Evolutionary conservation across 2,113 vertebrate genomes (phyloP), one percentile per base, ranked within the genome.

Genomic region (Colaptes auratus): DNA sequence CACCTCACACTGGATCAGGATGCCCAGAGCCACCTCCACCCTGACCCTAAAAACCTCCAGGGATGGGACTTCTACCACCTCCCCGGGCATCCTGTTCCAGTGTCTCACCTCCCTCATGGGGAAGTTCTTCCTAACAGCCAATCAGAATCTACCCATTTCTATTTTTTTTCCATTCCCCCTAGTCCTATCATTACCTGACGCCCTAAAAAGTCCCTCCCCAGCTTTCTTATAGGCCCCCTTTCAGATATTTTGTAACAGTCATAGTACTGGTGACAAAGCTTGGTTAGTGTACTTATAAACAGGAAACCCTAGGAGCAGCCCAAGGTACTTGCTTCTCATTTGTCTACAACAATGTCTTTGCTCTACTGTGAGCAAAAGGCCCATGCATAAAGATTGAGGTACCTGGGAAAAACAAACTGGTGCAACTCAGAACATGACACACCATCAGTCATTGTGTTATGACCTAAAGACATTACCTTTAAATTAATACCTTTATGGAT

Each of bases 401-500:
- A 35, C 3, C 21, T 20, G 81, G 6, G 19, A 55, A 20, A 76
- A 44, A 4, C 82, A 67, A 14, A 60, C 92, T 10, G 15, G 15
- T 48, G 25, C 23, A 82, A 31, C 14, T 86, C 31, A 75, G 56
- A 55, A 28, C 6, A 61, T 63, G 39, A 35, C 30, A 80, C 8
- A 73, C 14, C n/a, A 48, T 14, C 30, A 84, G 12, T 59, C 52
- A 60, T 61, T 55, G 17, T 76, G 12, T 61, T 84, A 60, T 35
- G 27, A 58, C 15, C 13, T 64, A 74, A 85, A 77, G 14, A 39
- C 3, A 19, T 61, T 63, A 33, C 69, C 30, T 80, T 94, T 75
- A 88, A 96, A 96, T 92, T 73, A 83, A 61, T 52, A 79, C 16
- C 2, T 30, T 79, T 73, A 55, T 53, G 82, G 88, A 77, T 55